Percentiles rank a stretch among this genome's conserved stretches.
phyloP scores from a whole-genome alignment of 1,140 invertebrate species.

The Amyelois transitella region DNA sequence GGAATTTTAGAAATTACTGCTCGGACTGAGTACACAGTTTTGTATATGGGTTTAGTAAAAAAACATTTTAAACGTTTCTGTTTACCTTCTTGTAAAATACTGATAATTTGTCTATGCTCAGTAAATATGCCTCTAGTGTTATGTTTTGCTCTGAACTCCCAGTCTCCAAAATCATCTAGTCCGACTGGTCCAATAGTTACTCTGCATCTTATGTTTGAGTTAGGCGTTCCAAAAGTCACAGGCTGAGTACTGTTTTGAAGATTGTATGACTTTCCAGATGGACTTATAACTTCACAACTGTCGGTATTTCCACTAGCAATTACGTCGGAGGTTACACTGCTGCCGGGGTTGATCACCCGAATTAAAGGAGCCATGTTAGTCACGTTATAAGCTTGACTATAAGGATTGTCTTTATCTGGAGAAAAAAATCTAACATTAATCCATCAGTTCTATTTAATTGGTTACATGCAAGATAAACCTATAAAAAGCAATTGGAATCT shows the following conservation, averaged over 20 bases:
- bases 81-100: conserved; percentile 23
- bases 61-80: no score
- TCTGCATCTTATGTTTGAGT: background rate
- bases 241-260: background rate
- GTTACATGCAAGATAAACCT: no score
- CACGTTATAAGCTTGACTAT: conserved; percentile 23
- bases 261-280: conserved; percentile 6
- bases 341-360: conserved; percentile 14
- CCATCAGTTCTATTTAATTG: no score
- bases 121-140: conserved; percentile 12
- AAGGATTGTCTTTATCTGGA: conserved; percentile 23
- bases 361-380: conserved; percentile 8
- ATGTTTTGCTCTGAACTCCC: conserved; percentile 23
- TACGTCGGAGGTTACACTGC: conserved; percentile 7
- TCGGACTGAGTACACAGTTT: no score
- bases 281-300: conserved; percentile 12
- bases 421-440: background rate
- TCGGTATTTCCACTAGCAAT: conserved; percentile 9
- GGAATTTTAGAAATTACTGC: no score
- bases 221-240: conserved; percentile 1
- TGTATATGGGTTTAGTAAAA: no score
- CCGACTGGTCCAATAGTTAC: conserved; percentile 16
- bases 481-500: no score
- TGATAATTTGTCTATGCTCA: conserved; percentile 13
- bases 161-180: conserved; percentile 15